A percentile compares a stretch with the other conserved stretches of the same genome.
phyloP scores from a whole-genome alignment of 1,140 invertebrate genomes.

The Bombus polaris region DNA sequence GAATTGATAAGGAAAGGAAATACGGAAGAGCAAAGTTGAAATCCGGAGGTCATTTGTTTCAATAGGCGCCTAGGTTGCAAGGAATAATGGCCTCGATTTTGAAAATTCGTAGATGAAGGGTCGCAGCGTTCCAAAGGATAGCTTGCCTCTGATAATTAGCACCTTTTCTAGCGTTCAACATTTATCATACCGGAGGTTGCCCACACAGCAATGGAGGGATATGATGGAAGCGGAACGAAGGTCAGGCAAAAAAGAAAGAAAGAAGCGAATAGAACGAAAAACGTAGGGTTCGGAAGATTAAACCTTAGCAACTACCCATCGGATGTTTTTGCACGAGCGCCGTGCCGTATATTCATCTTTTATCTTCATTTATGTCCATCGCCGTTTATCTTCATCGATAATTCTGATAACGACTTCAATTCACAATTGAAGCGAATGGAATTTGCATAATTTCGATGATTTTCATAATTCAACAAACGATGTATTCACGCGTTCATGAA shows the following conservation, averaged over 20 bases:
- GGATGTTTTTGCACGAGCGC: conserved; percentile 38
- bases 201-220: neutral
- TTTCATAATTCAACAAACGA: neutral
- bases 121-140: neutral
- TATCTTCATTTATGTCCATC: conserved; percentile 57
- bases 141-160: conserved; percentile 35
- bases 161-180: neutral
- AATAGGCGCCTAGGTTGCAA: neutral
- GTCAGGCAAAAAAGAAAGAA: neutral
- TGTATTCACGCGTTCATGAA: neutral
- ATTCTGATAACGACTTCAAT: neutral
- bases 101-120: neutral
- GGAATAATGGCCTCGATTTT: neutral
- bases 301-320: conserved; percentile 44
- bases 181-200: conserved; percentile 23
- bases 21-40: neutral
- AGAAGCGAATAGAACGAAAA: conserved; percentile 35
- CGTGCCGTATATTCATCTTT: conserved; percentile 58
- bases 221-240: neutral
- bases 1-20: neutral
- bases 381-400: conserved; percentile 52
- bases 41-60: neutral
- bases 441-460: neutral
- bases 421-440: neutral
- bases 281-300: conserved; percentile 40